phyloP scores from a whole-genome alignment of 2,797 vertebrate genomes.

The Sebastes kiyomatsui region DNA sequence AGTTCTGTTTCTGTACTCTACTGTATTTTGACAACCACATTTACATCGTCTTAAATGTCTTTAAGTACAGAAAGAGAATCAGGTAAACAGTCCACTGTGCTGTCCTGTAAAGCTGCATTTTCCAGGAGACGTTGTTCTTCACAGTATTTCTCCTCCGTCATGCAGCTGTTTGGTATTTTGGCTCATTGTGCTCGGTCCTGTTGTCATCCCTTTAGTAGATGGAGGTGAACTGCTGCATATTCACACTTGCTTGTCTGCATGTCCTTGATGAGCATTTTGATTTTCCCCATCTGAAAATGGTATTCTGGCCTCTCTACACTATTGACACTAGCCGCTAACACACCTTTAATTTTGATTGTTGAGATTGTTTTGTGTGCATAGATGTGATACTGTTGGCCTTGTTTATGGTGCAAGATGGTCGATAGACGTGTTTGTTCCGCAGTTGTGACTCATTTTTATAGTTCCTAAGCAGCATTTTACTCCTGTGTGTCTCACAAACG shows the following conservation, averaged over 20 bases:
- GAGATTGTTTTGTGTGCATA: background rate
- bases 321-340: background rate
- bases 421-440: background rate
- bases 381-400: background rate
- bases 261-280: background rate
- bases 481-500: background rate
- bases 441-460: background rate
- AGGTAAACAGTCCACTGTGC: background rate
- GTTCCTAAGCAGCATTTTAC: background rate
- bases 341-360: background rate
- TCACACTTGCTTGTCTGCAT: background rate
- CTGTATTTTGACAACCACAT: background rate
- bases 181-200: background rate
- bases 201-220: background rate
- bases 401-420: background rate
- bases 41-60: background rate
- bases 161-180: background rate
- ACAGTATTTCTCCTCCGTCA: background rate
- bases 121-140: rapidly evolving
- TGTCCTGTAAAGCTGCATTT: background rate
- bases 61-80: background rate
- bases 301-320: background rate
- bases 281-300: background rate
- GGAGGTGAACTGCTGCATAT: background rate
- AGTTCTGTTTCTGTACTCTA: background rate